phyloP scores from a whole-genome alignment of 2,888 invertebrate species.

The Cryptus viduatorius region DNA sequence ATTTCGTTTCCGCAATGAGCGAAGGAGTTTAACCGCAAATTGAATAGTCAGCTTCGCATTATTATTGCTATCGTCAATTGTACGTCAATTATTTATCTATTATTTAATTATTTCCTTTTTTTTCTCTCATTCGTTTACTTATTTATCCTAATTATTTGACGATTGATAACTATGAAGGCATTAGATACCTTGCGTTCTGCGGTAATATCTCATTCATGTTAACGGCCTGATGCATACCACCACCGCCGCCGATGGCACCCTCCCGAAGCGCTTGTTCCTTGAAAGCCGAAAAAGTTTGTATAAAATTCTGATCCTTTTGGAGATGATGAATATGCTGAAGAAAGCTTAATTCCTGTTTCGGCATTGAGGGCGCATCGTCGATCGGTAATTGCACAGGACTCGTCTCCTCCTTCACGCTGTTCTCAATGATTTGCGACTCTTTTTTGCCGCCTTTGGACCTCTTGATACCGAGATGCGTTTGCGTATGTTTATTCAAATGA shows the following conservation, averaged over 20 bases:
- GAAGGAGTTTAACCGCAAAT: slow-evolving; percentile 5
- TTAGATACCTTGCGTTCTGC: slow-evolving; percentile 83
- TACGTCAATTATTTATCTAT: slow-evolving; percentile 42
- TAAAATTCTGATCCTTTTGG: slow-evolving; percentile 81
- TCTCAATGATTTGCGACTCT: slow-evolving; percentile 69
- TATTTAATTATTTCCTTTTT: slow-evolving; percentile 1
- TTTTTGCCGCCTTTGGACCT: slow-evolving; percentile 78
- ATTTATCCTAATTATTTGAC: not conserved
- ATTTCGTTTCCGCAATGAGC: not conserved
- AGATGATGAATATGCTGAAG: slow-evolving; percentile 82
- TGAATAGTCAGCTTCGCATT: not conserved
- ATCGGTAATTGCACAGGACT: slow-evolving; percentile 8
- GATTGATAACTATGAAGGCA: slow-evolving; percentile 81
- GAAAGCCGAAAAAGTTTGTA: slow-evolving; percentile 81
- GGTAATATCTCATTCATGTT: slow-evolving; percentile 84
- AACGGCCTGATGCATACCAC: slow-evolving; percentile 77
- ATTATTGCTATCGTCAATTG: slow-evolving; percentile 33
- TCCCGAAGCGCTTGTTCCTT: slow-evolving; percentile 82
- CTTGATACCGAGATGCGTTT: slow-evolving; percentile 84
- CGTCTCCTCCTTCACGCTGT: slow-evolving; percentile 62
- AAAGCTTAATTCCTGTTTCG: slow-evolving; percentile 78
- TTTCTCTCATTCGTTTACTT: slow-evolving; percentile 13
- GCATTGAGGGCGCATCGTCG: slow-evolving; percentile 60
- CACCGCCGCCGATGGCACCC: slow-evolving; percentile 72
- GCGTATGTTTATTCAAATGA: slow-evolving; percentile 86